Evolutionary conservation across 2,797 vertebrate species (phyloP), one percentile per base, ranked within the genome.

Genomic region (Danio tinwini): DNA sequence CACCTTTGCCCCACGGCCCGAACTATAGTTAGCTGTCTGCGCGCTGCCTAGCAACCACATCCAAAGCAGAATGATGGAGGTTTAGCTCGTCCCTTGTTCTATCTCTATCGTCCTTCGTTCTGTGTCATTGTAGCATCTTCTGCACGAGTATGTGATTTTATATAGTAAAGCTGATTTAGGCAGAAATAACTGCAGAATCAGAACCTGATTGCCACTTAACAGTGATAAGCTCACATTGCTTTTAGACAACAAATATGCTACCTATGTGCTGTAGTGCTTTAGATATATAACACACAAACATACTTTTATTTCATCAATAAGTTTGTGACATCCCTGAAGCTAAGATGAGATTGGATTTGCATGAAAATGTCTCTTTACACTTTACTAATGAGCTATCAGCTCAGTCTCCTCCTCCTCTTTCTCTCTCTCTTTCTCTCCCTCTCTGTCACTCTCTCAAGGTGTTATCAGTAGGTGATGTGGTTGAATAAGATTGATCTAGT

Each of bases 41-140:
- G 85, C 81, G 84, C 83, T 85, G 87, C 85, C 81, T 89, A 88
- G 86, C 88, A 85, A 85, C 81, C 74, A 68, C 86, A 89, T 90
- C 89, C 87, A 68, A 61, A 76, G 47, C 79, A 65, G 61, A 45
- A 55, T 73, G 69, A 80, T 73, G 39, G 64, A 52, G 65, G 37
- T 50, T 59, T 12, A 80, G 82, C 47, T 82, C 55, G 69, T 76
- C 70, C 61, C 76, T 45, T 45, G 21, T 61, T 61, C 63, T 65
- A 21, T 62, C 76, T 68, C 64, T 29, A 79, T 71, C 49, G 2
- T 83, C 82, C 75, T 47, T 45, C 47, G 67, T 76, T 73, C 62
- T 19, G 50, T 82, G 42, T 78, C 37, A 65, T 73, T 76, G 47
- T 74, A 63, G 39, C 47, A 53, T 44, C 52, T 7, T 63, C 17